phyloP scores from a whole-genome alignment of 1,140 invertebrate species.

The Ridgeia piscesae region DNA sequence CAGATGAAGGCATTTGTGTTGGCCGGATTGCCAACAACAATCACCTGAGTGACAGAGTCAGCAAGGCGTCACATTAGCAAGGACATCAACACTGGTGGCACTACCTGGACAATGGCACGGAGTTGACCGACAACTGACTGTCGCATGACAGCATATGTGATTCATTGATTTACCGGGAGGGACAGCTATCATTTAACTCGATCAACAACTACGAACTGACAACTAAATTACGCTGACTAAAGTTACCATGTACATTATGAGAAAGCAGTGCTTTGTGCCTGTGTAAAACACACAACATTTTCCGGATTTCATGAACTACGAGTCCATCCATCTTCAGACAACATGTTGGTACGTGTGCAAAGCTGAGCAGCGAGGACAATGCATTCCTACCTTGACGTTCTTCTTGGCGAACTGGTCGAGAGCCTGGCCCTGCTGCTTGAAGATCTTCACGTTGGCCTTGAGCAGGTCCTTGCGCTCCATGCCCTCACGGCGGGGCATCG shows the following conservation, averaged over 20 bases:
- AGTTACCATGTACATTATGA: too few relatives aligned
- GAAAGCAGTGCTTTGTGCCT: too few relatives aligned
- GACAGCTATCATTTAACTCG: too few relatives aligned
- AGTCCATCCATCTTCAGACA: too few relatives aligned
- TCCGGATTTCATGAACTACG: too few relatives aligned
- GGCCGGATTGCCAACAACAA: slow-evolving; percentile 99
- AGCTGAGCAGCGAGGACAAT: not conserved
- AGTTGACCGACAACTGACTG: not conserved
- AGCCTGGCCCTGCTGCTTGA: slow-evolving; percentile 91
- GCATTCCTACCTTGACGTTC: slow-evolving; percentile 80
- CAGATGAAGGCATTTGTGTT: slow-evolving; percentile 98
- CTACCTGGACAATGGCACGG: not conserved
- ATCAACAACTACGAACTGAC: too few relatives aligned
- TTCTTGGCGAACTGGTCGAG: slow-evolving; percentile 91
- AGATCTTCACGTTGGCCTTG: slow-evolving; percentile 97
- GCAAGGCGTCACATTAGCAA: not conserved
- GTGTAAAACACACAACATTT: too few relatives aligned
- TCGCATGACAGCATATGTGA: too few relatives aligned
- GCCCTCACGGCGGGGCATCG: slow-evolving; percentile 97
- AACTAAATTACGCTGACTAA: too few relatives aligned
- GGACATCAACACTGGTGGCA: not conserved
- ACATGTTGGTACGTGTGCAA: not conserved
- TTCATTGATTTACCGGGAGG: too few relatives aligned
- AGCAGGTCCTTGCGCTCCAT: slow-evolving; percentile 98
- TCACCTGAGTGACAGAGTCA: slow-evolving; percentile 53